phyloP scores from a whole-genome alignment of 2,113 vertebrate genomes.

The Xenopus tropicalis region UCB_Xtro_10.0 CM004450.2:99395501-99396000 shows the following conservation, averaged over 20 bases:
- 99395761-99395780: background rate
- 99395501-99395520: background rate
- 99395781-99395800: background rate
- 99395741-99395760: background rate
- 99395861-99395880: background rate
- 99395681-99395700: background rate
- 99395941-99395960: no score
- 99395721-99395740: background rate
- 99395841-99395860: background rate
- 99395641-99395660: background rate
- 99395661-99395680: background rate
- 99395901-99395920: no score
- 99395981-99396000: no score
- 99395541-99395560: background rate
- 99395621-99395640: background rate
- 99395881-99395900: no score
- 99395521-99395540: background rate
- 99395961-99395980: no score
- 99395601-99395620: background rate
- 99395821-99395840: background rate
- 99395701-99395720: background rate
- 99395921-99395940: no score
- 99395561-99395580: background rate
- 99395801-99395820: background rate
- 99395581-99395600: background rate